Base-by-base conservation (phyloP, 2,797 vertebrate genomes). In the Lycodopsis pacificus region DNA sequence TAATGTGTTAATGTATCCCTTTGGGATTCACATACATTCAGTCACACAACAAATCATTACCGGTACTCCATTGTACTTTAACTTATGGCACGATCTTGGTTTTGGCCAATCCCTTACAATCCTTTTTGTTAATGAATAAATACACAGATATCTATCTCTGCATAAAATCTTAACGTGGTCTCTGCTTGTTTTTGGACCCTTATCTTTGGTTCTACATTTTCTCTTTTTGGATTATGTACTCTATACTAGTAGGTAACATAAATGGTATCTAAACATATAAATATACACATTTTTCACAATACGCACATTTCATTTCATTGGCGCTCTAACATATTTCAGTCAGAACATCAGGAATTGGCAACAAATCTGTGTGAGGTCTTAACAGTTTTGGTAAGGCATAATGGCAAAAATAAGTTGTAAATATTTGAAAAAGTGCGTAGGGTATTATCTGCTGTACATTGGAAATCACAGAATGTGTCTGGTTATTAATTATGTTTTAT, bases 21-120 rank as follows among this genome's bases (percentile, higher is more conserved):
- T 79, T 81, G 78, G 64, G 65, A 54, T 58, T 76, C 1, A 67
- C 72, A 40, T 48, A 65, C 73, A 79, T 82, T 88, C 73, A 71
- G 20, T 67, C 12, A 61, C 10, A 67, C 54, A 38, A 49, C 44
- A 62, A 65, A 59, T 57, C 12, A 15, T 32, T 30, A 49, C n/a
- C n/a, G n/a, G n/a, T n/a, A n/a, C 8, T 53, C 40, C 22, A 48
- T 53, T 30, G 8, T 63, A 75, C 25, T 44, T 25, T 5, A 38
- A 46, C 30, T 9, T 19, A n/a, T 72, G 65, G 51, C 32, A 89
- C 63, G 22, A 62, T 69, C 3, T 19, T 51, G 36, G 46, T 71
- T 84, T 77, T 81, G 70, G 59, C 25, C 79, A 36, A 32, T 81
- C 46, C 36, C 10, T 76, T 27, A 22, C 65, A 77, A 14, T 66